Conservation (phyloP, 2,113 vertebrate genomes). For the Triplophysa rosa region DNA sequence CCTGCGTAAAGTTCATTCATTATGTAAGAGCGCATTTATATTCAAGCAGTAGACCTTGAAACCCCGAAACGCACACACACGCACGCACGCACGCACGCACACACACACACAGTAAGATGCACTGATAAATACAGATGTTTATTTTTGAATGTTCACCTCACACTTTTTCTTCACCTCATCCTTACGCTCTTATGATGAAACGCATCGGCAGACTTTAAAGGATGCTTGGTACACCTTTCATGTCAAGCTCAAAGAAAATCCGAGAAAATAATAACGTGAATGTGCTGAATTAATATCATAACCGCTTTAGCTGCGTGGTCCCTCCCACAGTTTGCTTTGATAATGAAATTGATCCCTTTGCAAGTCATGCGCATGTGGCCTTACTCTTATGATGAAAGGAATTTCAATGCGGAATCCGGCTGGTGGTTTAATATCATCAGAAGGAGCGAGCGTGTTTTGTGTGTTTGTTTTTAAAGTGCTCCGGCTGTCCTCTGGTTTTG, state of each 20-base stretch:
- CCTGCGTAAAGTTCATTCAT: conserved; percentile 76
- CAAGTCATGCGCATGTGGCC: conserved; percentile 32
- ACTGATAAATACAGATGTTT: conserved; percentile 66
- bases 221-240: conserved; percentile 52
- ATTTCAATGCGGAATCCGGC: conserved; percentile 63
- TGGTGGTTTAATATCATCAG: conserved; percentile 50
- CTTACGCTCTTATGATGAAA: conserved; percentile 24
- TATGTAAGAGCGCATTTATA: conserved; percentile 79
- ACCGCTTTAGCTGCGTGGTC: conserved; percentile 51
- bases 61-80: conserved; percentile 57
- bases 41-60: conserved; percentile 72
- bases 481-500: conserved; percentile 39
- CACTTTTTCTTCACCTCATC: background rate
- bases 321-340: conserved; percentile 65
- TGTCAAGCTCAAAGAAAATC: conserved; percentile 60
- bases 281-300: conserved; percentile 55
- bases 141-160: conserved; percentile 51
- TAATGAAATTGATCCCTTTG: conserved; percentile 58
- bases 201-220: conserved; percentile 28
- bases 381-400: conserved; percentile 50
- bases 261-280: conserved; percentile 53
- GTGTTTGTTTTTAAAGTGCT: conserved; percentile 50
- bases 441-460: conserved; percentile 47
- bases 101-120: conserved; percentile 49
- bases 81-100: no score